Conservation (phyloP, 2,113 vertebrate genomes). For the Psilopsiagon aymara region DNA sequence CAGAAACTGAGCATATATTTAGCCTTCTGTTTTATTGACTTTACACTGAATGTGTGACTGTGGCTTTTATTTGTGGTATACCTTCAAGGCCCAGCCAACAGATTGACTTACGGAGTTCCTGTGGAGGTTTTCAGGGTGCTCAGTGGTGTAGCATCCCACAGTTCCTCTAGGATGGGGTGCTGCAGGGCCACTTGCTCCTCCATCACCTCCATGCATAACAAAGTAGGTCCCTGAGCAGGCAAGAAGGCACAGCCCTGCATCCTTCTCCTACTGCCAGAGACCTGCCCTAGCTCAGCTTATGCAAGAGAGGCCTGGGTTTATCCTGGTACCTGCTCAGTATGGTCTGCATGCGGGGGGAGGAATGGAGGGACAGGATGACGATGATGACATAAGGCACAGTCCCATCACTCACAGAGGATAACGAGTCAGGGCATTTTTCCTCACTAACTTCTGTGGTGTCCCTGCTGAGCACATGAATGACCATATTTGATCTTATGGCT, state of each 20-base stretch:
- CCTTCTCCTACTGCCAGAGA: not conserved
- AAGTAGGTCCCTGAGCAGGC: not conserved
- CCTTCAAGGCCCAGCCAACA: not conserved
- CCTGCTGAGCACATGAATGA: not conserved
- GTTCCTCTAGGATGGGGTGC: not conserved
- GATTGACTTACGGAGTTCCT: rapidly evolving
- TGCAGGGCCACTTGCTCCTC: not conserved
- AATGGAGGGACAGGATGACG: too few species aligned
- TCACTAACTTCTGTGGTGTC: rapidly evolving
- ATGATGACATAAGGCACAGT: not conserved
- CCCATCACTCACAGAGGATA: not conserved
- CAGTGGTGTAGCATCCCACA: not conserved
- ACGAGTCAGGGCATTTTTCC: not conserved
- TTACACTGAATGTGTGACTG: not conserved
- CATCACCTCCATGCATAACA: not conserved
- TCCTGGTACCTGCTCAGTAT: not conserved
- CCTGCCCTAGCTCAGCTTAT: not conserved
- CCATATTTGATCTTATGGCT: not conserved
- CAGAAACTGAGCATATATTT: not conserved
- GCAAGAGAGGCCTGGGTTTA: not conserved
- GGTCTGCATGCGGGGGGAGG: not conserved
- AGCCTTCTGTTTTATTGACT: not conserved
- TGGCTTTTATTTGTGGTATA: not conserved
- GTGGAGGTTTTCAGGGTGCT: not conserved
- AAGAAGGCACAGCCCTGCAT: rapidly evolving